Evolutionary conservation across 2,888 invertebrate species (phyloP).

Genomic region (Parochlus steinenii): DNA sequence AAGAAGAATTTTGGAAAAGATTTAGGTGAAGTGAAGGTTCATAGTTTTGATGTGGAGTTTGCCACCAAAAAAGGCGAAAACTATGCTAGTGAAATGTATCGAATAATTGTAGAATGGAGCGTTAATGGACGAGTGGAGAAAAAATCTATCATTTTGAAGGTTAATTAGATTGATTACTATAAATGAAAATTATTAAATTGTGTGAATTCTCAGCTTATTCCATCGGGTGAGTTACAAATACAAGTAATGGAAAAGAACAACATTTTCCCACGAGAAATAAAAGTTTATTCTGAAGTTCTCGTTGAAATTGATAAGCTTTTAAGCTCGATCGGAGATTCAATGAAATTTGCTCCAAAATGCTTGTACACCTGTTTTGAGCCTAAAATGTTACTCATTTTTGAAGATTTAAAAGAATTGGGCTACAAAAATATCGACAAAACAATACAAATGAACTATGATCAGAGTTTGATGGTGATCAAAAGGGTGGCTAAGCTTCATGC

Average conservation of each 20-base stretch:
- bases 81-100: constrained; percentile 28
- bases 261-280: constrained; percentile 22
- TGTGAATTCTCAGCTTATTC: constrained; percentile 19
- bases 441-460: constrained; percentile 35
- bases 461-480: constrained; percentile 33
- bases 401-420: constrained; percentile 36
- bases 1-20: neutral
- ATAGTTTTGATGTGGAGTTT: constrained; percentile 5
- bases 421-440: constrained; percentile 37
- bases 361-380: constrained; percentile 27
- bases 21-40: neutral
- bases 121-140: constrained; percentile 21
- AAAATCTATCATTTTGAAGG: constrained; percentile 27
- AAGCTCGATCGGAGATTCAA: constrained; percentile 23
- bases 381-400: constrained; percentile 31
- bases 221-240: constrained; percentile 25
- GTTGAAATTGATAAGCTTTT: constrained; percentile 6
- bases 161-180: constrained; percentile 12
- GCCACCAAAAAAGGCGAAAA: constrained; percentile 19
- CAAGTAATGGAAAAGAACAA: constrained; percentile 20
- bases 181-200: neutral
- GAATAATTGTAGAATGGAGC: constrained; percentile 23
- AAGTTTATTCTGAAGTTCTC: constrained; percentile 3
- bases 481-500: constrained; percentile 40
- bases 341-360: constrained; percentile 26